Percentiles rank a stretch among this genome's conserved stretches.
Conservation (phyloP, 2,888 invertebrate species). For the Euclidia mi region DNA sequence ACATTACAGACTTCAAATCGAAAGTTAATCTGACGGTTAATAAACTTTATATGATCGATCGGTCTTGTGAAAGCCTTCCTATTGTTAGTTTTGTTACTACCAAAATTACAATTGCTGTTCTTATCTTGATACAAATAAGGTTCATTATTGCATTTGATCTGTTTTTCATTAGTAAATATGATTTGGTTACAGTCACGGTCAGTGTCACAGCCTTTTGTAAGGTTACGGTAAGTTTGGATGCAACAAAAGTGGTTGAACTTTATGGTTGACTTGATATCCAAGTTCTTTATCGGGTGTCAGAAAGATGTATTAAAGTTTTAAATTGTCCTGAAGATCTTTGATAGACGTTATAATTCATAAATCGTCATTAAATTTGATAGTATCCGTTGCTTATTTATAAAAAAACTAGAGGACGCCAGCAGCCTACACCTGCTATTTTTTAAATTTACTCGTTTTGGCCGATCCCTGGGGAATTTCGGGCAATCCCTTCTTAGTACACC, state of each 20-base stretch:
- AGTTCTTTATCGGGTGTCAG: constrained; percentile 36
- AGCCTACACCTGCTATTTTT: too few species aligned
- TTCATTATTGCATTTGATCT: constrained; percentile 36
- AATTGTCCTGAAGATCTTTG: too few species aligned
- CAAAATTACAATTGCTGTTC: constrained; percentile 14
- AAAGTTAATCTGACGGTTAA: constrained; percentile 82
- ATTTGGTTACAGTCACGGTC: constrained; percentile 55
- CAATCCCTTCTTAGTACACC: too few species aligned
- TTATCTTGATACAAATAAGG: constrained; percentile 49
- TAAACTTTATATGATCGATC: constrained; percentile 81
- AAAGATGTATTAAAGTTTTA: constrained; percentile 31
- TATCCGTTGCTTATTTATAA: too few species aligned
- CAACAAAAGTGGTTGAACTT: constrained; percentile 75
- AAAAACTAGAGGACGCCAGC: too few species aligned
- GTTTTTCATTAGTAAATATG: constrained; percentile 24
- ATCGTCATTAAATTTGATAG: too few species aligned
- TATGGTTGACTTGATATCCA: constrained; percentile 73
- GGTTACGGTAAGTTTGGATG: constrained; percentile 64
- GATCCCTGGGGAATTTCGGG: too few species aligned
- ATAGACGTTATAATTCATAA: too few species aligned
- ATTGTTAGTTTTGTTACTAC: constrained; percentile 18
- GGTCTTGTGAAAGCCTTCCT: constrained; percentile 54
- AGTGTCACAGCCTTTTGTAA: constrained; percentile 68
- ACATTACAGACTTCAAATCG: constrained; percentile 72
- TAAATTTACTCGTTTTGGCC: too few species aligned